Evolutionary conservation across 1,140 invertebrate species (phyloP).

Genomic region (Gryllus bimaculatus): DNA sequence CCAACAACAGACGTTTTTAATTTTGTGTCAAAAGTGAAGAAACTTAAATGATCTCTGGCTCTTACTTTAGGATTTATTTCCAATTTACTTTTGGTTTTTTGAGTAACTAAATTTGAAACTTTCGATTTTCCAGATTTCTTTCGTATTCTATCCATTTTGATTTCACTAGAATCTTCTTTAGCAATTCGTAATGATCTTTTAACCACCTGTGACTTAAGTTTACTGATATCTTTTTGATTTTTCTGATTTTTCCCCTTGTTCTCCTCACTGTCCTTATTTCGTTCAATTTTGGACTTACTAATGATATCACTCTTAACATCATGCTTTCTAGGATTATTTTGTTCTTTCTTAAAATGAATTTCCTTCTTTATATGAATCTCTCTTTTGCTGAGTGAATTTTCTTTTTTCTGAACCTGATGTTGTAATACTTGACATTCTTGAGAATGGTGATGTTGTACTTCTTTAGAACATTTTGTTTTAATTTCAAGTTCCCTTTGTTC

Average conservation of each 20-base stretch:
- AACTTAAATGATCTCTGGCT: background rate
- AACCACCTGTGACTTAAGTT: too few species aligned
- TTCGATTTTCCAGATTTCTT: background rate
- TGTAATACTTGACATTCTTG: background rate
- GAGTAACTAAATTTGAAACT: too few species aligned
- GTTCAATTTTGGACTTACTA: too few species aligned
- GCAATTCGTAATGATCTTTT: too few species aligned
- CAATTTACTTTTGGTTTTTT: too few species aligned
- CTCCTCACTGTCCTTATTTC: too few species aligned
- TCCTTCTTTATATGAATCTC: background rate
- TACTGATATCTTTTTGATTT: too few species aligned
- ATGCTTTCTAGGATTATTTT: too few species aligned
- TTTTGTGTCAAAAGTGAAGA: too few species aligned
- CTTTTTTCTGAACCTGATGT: background rate
- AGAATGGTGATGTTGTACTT: background rate
- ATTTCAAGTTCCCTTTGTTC: constrained; percentile 50
- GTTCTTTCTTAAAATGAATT: background rate
- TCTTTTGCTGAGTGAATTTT: background rate
- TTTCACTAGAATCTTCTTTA: background rate
- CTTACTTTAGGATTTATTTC: background rate
- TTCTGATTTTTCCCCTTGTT: too few species aligned
- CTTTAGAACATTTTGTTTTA: constrained; percentile 34
- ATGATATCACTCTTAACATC: too few species aligned
- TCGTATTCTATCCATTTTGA: background rate
- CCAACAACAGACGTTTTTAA: too few species aligned